A percentile compares a stretch with the other conserved stretches of the same genome.
Evolutionary conservation across 2,888 invertebrate species (phyloP).

Genomic region (Metalampra italica): DNA sequence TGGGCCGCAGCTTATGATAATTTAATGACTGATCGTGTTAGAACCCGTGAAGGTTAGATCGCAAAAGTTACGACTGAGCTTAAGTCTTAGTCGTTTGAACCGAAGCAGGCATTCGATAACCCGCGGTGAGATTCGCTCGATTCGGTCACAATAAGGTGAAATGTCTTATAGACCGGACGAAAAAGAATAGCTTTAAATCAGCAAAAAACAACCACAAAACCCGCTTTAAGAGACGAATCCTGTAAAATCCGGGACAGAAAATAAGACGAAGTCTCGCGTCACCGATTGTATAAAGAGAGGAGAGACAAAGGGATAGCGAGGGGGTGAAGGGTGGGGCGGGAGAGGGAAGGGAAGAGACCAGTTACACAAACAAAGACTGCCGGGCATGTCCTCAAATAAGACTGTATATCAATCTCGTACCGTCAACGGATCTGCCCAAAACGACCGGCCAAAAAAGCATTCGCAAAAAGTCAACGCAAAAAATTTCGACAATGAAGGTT

Average conservation of each 20-base stretch:
- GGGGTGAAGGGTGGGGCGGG: slow-evolving; percentile 28
- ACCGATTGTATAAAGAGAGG: slow-evolving; percentile 67
- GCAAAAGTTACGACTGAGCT: slow-evolving; percentile 17
- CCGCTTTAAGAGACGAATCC: slow-evolving; percentile 38
- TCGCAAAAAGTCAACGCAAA: slow-evolving; percentile 60
- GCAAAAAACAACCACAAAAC: slow-evolving; percentile 31
- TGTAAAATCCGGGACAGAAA: slow-evolving; percentile 54
- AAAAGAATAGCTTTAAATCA: background rate
- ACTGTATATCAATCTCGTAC: slow-evolving; percentile 73
- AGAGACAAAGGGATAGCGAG: slow-evolving; percentile 59
- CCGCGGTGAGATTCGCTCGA: background rate
- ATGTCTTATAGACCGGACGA: background rate
- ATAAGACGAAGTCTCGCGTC: slow-evolving; percentile 61
- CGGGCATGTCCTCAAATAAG: slow-evolving; percentile 69
- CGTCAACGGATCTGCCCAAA: slow-evolving; percentile 73
- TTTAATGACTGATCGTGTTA: slow-evolving; percentile 23
- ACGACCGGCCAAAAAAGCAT: slow-evolving; percentile 66
- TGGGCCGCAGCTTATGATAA: slow-evolving; percentile 26
- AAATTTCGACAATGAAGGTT: slow-evolving; percentile 68
- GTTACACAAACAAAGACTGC: slow-evolving; percentile 74
- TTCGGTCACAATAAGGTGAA: background rate
- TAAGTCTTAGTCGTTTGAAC: slow-evolving; percentile 11
- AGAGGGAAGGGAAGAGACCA: slow-evolving; percentile 43
- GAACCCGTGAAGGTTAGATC: slow-evolving; percentile 15
- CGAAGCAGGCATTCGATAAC: background rate